These are phyloP conservation scores for Periophthalmus magnuspinnatus DNA, from an alignment of 2,797 vertebrate genomes.

Conservation along the genomic window DNA sequence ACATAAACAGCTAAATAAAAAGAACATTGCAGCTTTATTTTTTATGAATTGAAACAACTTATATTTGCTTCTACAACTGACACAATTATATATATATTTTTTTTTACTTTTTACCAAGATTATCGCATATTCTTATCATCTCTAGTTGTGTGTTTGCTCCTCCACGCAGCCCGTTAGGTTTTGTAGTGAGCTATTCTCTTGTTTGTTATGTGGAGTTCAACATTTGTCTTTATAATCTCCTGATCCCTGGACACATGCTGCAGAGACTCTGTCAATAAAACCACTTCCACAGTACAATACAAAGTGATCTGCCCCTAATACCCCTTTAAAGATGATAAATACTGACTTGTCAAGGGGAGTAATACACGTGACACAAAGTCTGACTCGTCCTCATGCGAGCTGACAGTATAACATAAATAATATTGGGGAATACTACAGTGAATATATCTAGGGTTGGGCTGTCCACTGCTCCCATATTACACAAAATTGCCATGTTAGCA, in stretches of 20 bases:
- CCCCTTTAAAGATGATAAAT: conserved; percentile 15
- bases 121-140: too few relatives aligned
- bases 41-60: too few relatives aligned
- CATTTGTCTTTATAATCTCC: conserved; percentile 49
- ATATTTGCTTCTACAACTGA: too few relatives aligned
- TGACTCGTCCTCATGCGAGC: conserved; percentile 11
- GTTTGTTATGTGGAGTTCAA: conserved; percentile 24
- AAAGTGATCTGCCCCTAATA: conserved; percentile 10
- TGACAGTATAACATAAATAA: not conserved
- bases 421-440: too few relatives aligned
- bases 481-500: too few relatives aligned
- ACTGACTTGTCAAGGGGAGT: not conserved
- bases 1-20: too few relatives aligned
- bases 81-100: too few relatives aligned
- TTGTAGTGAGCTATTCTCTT: conserved; percentile 28
- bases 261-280: conserved; percentile 7
- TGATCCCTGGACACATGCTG: conserved; percentile 18
- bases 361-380: conserved; percentile 14
- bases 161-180: conserved; percentile 42
- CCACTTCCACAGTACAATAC: not conserved
- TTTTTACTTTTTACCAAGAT: too few relatives aligned
- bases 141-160: conserved; percentile 53
- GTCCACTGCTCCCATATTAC: too few relatives aligned
- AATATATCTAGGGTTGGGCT: too few relatives aligned
- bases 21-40: too few relatives aligned